These are phyloP conservation scores for Trinorchestia longiramus DNA, from an alignment of 1,140 invertebrate genomes.

Conservation along the genomic window DNA sequence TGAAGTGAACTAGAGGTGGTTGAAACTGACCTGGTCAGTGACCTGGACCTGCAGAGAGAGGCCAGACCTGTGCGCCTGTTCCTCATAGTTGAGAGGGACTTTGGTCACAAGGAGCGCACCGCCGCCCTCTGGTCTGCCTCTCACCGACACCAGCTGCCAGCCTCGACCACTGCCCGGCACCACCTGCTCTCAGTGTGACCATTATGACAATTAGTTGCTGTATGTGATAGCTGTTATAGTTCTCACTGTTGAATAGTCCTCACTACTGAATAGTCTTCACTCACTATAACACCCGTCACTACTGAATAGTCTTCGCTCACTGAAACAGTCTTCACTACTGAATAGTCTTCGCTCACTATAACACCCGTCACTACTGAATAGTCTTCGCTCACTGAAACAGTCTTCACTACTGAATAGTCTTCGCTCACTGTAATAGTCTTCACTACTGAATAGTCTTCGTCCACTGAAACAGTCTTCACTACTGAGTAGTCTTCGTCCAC, in stretches of 20 bases:
- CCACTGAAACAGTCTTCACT: too few relatives aligned
- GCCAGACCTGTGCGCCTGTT: slow-evolving; percentile 66
- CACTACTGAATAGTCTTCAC: too few relatives aligned
- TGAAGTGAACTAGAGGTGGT: not conserved
- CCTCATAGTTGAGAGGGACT: slow-evolving; percentile 68
- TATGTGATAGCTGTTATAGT: not conserved
- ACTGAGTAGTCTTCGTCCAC: too few relatives aligned
- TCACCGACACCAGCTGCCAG: slow-evolving; percentile 70
- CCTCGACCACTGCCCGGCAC: slow-evolving; percentile 69
- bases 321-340: too few relatives aligned
- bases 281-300: too few relatives aligned
- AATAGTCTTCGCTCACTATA: too few relatives aligned
- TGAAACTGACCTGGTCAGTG: slow-evolving; percentile 62
- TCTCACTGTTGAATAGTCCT: not conserved
- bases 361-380: too few relatives aligned
- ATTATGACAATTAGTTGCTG: not conserved
- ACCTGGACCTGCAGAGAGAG: slow-evolving; percentile 68
- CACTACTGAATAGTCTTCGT: too few relatives aligned
- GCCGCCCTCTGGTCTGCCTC: slow-evolving; percentile 68
- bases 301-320: too few relatives aligned
- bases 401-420: too few relatives aligned
- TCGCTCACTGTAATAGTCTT: too few relatives aligned
- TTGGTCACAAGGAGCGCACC: slow-evolving; percentile 70
- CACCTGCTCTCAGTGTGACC: slow-evolving; percentile 61
- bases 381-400: too few relatives aligned